Evolutionary conservation across 2,888 invertebrate genomes (phyloP), one percentile per base, ranked within the genome.

Genomic region (Meteorus cinctellus): DNA sequence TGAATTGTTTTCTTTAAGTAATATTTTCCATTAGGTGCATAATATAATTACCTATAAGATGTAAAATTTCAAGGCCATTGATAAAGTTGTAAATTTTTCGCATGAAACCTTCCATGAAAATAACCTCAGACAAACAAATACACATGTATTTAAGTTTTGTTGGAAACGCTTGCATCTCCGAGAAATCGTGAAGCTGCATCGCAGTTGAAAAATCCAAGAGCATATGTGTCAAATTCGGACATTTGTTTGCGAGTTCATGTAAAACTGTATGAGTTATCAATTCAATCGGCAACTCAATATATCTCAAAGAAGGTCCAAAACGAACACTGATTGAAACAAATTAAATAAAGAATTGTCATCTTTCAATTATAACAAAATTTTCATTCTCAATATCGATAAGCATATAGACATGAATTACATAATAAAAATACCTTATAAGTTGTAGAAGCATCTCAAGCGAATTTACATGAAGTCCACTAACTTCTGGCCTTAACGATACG

Each of bases 91-190:
- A 99, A 80, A 99, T 99, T 91, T 99, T 98, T 82, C 99, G 91
- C 97, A 99, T 98, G 89, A 99, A 99, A 16, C 99, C 99, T 89
- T 99, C 99, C 96, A 99, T 97, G 91, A 99, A 99, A 90, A 99
- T 99, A 81, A 99, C 98, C 90, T 99, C 99, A 0, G 98, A 98
- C 59, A 99, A 91, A 83, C 99, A 99, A 86, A 99, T 96, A 89
- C 97, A 97, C 91, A 98, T 93, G 90, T 98, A 98, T 65, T 95
- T 94, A 76, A 99, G 91, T 89, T 99, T 98, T 12, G 99, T 98
- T 2, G 99, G 99, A 89, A 99, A 99, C 24, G 98, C 96, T 91
- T 99, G 97, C 93, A 99, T 95, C 90, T 98, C 98, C 82, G 98
- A 98, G 92, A 99, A 99, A 89, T 99, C 99, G 90, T 99, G 99